Conservation (phyloP, 2,113 vertebrate genomes). For the Pongo pygmaeus region DNA sequence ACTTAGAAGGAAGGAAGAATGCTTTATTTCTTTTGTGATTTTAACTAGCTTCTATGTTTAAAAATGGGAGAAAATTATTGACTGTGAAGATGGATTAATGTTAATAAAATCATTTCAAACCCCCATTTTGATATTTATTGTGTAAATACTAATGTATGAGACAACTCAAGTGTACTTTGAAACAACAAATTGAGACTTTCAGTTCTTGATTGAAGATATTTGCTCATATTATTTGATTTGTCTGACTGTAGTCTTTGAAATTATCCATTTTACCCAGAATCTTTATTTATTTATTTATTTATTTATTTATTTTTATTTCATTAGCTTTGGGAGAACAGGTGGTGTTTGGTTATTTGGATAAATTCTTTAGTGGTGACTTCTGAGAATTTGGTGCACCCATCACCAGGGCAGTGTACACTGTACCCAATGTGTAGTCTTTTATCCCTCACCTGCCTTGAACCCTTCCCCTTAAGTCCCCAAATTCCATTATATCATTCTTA, state of each 20-base stretch:
- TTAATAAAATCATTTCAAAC: constrained; percentile 39
- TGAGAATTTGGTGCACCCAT: no score
- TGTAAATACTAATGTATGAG: constrained; percentile 27
- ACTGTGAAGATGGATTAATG: constrained; percentile 30
- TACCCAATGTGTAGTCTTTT: no score
- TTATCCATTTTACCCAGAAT: not conserved
- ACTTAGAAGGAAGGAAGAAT: constrained; percentile 63
- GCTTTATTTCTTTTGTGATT: constrained; percentile 73
- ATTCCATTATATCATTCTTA: no score
- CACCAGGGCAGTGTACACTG: no score
- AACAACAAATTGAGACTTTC: not conserved
- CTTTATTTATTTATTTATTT: no score
- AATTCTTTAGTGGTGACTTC: no score
- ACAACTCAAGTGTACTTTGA: not conserved
- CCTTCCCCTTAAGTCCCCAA: no score
- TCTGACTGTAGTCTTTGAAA: constrained; percentile 22
- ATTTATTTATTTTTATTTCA: no score
- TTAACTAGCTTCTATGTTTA: constrained; percentile 60
- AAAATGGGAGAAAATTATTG: not conserved
- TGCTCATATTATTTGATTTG: constrained; percentile 7
- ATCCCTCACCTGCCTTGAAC: no score
- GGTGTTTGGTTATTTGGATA: no score
- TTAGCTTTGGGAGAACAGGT: no score
- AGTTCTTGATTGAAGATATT: not conserved
- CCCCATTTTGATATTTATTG: not conserved